Evolutionary conservation across 2,888 invertebrate genomes (phyloP), one percentile per base, ranked within the genome.

Genomic region (Diogma glabrata): DNA sequence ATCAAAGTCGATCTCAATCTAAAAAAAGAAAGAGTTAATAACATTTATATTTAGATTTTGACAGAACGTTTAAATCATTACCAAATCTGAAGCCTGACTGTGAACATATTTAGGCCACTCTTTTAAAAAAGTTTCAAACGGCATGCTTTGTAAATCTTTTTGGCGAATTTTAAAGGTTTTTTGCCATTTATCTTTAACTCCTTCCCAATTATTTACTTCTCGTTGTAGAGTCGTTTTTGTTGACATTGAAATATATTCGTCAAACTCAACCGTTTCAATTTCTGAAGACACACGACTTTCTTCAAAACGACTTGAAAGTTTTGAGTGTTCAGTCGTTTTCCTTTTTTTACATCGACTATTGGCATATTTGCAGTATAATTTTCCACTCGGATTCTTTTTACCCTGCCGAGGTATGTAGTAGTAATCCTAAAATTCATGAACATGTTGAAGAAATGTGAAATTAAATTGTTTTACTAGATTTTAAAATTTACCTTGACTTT

Each of bases 361-460:
- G 14, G 10, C 17, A 28, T 30, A 28, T 48, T 28, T 26, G 20
- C 30, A 26, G n/a, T 48, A 48, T 14, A 48, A 28, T 28, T 48
- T 48, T 16, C 28, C 48, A 4, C 48, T 48, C 14, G 48, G 23
- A 4, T 48, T 48, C 16, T 48, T 48, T 30, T 48, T 48, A 22
- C 48, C 30, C 30, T 48, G 48, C 7, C 48, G 14, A 14, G 48
- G 30, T 2, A 48, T 30, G 30, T 28, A 48, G 20, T 48, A 30
- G 28, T 28, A 48, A 16, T 48, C 48, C 48, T 48, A 16, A 1
- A 26, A 48, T 9, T 14, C 14, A 14, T 12, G 14, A 36, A 36
- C 4, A 33, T 6, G n/a, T n/a, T n/a, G n/a, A n/a, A n/a, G n/a
- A n/a, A n/a, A n/a, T n/a, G n/a, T n/a, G n/a, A n/a, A n/a, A n/a